These are phyloP conservation scores for Strigamia crassipes DNA, from an alignment of 2,888 invertebrate genomes.

Conservation along the genomic window DNA sequence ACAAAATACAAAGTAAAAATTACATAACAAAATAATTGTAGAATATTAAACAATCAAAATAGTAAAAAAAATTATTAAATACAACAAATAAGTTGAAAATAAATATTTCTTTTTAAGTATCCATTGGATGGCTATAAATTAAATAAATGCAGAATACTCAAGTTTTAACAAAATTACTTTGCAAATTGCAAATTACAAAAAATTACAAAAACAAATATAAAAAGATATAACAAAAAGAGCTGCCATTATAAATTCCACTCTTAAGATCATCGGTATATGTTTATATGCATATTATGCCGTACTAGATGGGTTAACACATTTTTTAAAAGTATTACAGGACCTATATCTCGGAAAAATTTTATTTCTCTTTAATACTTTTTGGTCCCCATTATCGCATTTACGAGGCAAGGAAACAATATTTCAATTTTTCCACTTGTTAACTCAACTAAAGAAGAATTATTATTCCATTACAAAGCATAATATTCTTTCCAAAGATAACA, in stretches of 20 bases:
- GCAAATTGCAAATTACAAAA: background rate
- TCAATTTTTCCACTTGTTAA: background rate
- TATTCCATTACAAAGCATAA: background rate
- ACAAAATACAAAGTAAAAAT: background rate
- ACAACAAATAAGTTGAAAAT: background rate
- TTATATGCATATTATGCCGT: background rate
- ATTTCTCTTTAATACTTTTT: too few relatives aligned
- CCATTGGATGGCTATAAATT: conserved; percentile 13
- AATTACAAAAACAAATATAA: background rate
- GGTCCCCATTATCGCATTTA: too few relatives aligned
- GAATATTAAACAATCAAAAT: background rate
- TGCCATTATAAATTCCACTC: conserved; percentile 25
- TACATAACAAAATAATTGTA: background rate
- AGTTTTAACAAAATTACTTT: background rate
- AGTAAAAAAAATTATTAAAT: background rate
- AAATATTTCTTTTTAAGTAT: conserved; percentile 30
- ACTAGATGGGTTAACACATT: background rate
- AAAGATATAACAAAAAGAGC: conserved; percentile 6
- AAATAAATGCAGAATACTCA: background rate
- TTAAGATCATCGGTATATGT: background rate
- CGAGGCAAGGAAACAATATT: background rate
- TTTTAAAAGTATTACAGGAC: too few relatives aligned
- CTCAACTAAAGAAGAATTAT: background rate
- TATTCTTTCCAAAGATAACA: background rate
- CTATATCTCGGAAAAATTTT: too few relatives aligned